Evolutionary conservation across 2,113 vertebrate species (phyloP).

Genomic region (Lasiurus cinereus): DNA sequence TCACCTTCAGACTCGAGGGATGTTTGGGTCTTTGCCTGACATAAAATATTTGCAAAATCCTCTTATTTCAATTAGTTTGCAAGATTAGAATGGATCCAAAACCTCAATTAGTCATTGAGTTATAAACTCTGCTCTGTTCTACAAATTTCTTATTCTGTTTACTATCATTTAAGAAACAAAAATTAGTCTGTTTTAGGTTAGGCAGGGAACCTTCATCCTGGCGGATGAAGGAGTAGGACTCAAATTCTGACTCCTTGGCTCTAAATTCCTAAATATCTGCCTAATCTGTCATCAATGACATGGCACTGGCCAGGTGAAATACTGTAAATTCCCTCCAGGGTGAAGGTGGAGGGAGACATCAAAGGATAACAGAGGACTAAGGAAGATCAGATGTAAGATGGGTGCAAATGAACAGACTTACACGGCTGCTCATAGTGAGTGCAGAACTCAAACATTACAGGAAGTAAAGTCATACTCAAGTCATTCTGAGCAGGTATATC

Average conservation of each 20-base stretch:
- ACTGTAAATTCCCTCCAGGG: background rate
- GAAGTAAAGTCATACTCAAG: background rate
- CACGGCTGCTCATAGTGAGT: background rate
- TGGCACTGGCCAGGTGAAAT: too few species aligned
- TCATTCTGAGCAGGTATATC: background rate
- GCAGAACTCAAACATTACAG: background rate
- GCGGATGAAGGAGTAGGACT: background rate
- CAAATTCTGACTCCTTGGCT: background rate
- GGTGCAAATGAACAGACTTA: background rate
- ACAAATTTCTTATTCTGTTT: background rate
- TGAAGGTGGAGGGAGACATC: background rate
- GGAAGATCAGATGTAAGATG: background rate
- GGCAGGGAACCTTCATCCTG: background rate
- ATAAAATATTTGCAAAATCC: background rate
- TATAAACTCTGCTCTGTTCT: constrained; percentile 1
- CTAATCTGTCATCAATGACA: background rate
- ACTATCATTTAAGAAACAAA: constrained; percentile 41
- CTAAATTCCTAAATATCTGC: background rate
- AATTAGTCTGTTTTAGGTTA: background rate
- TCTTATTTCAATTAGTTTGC: constrained; percentile 52
- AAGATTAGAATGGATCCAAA: background rate
- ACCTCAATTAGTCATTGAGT: constrained; percentile 20
- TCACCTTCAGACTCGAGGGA: background rate
- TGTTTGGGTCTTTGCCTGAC: background rate
- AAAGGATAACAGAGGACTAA: background rate